phyloP scores from a whole-genome alignment of 2,888 invertebrate genomes.

The Nephrocerus scutellatus region DNA sequence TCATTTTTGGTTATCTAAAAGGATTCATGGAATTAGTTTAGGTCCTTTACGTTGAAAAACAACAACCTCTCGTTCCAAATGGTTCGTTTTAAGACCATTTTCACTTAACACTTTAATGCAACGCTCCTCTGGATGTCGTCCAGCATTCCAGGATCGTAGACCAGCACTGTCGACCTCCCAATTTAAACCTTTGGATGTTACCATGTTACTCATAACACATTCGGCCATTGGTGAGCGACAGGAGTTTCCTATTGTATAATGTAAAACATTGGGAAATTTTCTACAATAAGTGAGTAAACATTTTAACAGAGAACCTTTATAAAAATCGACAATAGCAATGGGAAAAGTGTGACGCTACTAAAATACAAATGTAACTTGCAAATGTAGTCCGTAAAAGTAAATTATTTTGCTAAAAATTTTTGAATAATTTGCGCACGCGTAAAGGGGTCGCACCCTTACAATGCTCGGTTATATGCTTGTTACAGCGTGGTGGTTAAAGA shows the following conservation, averaged over 20 bases:
- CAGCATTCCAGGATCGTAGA: constrained; percentile 77
- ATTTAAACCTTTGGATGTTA: constrained; percentile 40
- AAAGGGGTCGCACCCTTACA: too few species aligned
- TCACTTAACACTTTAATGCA: constrained; percentile 53
- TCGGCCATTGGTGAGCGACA: constrained; percentile 94
- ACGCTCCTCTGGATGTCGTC: constrained; percentile 65
- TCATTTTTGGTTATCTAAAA: constrained; percentile 63
- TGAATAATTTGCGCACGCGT: too few species aligned
- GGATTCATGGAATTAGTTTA: neutral
- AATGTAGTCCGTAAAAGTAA: too few species aligned
- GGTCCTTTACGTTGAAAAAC: neutral
- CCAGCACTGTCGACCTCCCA: constrained; percentile 90
- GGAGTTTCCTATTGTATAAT: constrained; percentile 70
- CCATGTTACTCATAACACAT: constrained; percentile 61
- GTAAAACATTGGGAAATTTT: neutral
- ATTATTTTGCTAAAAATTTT: too few species aligned
- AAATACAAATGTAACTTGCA: too few species aligned
- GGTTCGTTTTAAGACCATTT: constrained; percentile 56
- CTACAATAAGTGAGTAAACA: too few species aligned
- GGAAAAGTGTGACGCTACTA: too few species aligned
- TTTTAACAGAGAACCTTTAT: too few species aligned
- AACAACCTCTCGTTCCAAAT: constrained; percentile 55
- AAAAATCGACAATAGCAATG: too few species aligned
- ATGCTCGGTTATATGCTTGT: too few species aligned
- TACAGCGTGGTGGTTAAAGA: too few species aligned